Evolutionary conservation across 1,140 invertebrate genomes (phyloP), one percentile per base, ranked within the genome.

Genomic region (Drosophila bocki): DNA sequence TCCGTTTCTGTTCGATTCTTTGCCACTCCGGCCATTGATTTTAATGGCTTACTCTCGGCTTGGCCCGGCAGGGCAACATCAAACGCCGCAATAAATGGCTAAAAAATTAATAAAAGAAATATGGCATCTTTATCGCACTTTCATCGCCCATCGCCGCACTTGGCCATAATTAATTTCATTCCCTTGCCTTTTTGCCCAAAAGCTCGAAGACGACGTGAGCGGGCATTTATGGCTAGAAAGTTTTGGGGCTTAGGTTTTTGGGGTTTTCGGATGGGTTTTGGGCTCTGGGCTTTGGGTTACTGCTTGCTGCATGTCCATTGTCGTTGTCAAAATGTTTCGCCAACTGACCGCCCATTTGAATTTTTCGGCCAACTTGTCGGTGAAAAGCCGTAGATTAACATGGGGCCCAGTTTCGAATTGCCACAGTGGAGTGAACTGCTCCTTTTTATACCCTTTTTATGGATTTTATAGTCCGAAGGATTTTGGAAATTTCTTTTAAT

Each of bases 81-180:
- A 72, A 74, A 72, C 69, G 45, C 45, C 17, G 37, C 45, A 69
- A 51, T 42, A 69, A 60, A 59, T 72, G 69, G 54, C 67, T 60
- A 60, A 80, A 83, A 88, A 80, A 60, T 88, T 83, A 87, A 84
- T 84, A 80, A 87, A 76, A 44, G 60, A 87, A 83, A 80, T 77
- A 59, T 59, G 58, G 58, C 57, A 62, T 62, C 69, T 74, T 74
- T 77, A 83, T 87, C 83, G 80, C 80, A 87, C 84, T 87, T 87
- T 87, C 84, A 88, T 87, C 85, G 81, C 65, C 53, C 75, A 75
- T 48, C 67, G 47, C 50, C 68, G 80, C 84, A 87, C 84, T 87
- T 87, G 84, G 84, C 74, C 68, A 77, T 88, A 84, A 87, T 83
- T 87, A 88, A 87, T 88, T 87, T 88, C 19, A 71, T 75, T 85